Evolutionary conservation across 2,888 invertebrate species (phyloP).

Genomic region (Fragum fragum): DNA sequence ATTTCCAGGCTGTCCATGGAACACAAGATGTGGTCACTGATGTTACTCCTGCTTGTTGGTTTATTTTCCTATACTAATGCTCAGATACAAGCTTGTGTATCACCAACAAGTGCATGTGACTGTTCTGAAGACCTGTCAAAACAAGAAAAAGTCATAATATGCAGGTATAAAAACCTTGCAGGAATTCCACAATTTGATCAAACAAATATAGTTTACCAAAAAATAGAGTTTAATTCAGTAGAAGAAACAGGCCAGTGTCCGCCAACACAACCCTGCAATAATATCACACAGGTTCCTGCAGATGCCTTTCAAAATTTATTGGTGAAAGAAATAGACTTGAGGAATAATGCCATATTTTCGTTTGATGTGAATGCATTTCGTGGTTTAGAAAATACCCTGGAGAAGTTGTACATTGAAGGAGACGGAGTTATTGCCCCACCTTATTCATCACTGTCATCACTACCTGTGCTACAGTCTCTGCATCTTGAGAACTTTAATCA

Average conservation of each 20-base stretch:
- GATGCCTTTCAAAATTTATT: slow-evolving; percentile 94
- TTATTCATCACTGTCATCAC: slow-evolving; percentile 52
- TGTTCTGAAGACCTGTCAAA: slow-evolving; percentile 24
- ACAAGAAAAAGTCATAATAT: slow-evolving; percentile 64
- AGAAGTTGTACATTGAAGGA: slow-evolving; percentile 92
- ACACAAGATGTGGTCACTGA: no score
- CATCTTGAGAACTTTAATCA: slow-evolving; percentile 66
- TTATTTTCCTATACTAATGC: background rate
- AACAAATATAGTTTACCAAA: slow-evolving; percentile 53
- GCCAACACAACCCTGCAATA: slow-evolving; percentile 58
- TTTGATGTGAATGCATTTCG: slow-evolving; percentile 95
- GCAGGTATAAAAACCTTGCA: slow-evolving; percentile 57
- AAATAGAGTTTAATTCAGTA: slow-evolving; percentile 67
- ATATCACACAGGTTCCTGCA: slow-evolving; percentile 63
- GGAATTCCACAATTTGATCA: slow-evolving; percentile 52
- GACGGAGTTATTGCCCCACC: slow-evolving; percentile 46
- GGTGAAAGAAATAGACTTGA: slow-evolving; percentile 93
- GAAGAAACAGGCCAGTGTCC: slow-evolving; percentile 36
- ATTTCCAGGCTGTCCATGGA: no score
- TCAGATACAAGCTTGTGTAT: slow-evolving; percentile 25
- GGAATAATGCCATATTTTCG: slow-evolving; percentile 93
- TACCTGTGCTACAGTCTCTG: slow-evolving; percentile 62
- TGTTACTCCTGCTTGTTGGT: background rate
- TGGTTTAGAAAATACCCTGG: slow-evolving; percentile 92
- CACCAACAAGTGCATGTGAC: slow-evolving; percentile 42